phyloP scores from a whole-genome alignment of 2,888 invertebrate species.

The Lasioglossum vierecki region DNA sequence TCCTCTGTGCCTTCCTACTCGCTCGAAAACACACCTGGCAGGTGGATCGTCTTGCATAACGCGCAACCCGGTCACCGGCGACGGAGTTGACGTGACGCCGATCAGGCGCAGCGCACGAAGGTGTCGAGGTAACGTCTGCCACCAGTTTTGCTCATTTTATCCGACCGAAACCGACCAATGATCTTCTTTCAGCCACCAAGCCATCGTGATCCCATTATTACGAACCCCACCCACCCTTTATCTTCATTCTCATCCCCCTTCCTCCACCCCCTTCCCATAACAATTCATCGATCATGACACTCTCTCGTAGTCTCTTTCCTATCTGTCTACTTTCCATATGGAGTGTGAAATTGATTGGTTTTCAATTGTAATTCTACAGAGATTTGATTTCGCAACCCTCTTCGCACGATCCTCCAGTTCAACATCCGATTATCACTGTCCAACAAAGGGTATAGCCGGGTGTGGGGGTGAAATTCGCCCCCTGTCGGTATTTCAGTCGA shows the following conservation, averaged over 20 bases:
- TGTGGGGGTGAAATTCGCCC: too few species aligned
- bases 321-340: background rate
- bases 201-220: background rate
- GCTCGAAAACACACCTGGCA: constrained; percentile 72
- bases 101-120: constrained; percentile 83
- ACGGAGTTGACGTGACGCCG: constrained; percentile 86
- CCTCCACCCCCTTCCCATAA: background rate
- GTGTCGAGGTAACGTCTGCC: constrained; percentile 81
- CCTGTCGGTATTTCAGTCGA: too few species aligned
- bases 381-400: background rate
- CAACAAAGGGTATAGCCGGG: too few species aligned
- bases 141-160: constrained; percentile 30
- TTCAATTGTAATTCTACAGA: background rate
- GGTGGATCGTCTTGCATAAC: constrained; percentile 84
- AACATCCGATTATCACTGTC: background rate
- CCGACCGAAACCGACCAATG: background rate
- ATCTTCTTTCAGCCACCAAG: constrained; percentile 15
- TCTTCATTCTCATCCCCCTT: background rate
- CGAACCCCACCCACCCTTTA: background rate
- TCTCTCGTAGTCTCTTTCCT: background rate
- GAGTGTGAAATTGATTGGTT: constrained; percentile 5
- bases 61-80: constrained; percentile 88
- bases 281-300: background rate
- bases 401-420: background rate
- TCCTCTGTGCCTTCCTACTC: constrained; percentile 59